Conservation (phyloP, 1,140 invertebrate genomes). For the Aphelinus certus region DNA sequence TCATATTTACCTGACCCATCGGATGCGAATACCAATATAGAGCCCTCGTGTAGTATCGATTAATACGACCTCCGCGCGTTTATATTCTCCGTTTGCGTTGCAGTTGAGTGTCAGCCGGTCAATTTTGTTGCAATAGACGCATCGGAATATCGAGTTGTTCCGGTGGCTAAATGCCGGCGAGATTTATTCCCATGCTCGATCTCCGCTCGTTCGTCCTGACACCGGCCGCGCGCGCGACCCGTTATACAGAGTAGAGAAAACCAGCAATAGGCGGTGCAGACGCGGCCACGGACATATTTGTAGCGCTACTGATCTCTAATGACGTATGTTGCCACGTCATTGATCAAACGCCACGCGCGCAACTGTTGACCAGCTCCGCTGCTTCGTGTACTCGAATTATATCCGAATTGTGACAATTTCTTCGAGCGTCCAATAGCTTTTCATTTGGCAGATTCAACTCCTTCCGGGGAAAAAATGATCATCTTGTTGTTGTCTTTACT, state of each 20-base stretch:
- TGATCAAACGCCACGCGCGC: background rate
- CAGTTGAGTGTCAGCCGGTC: background rate
- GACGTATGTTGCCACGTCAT: constrained; percentile 5
- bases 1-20: constrained; percentile 16
- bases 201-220: background rate
- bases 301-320: constrained; percentile 5
- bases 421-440: too few species aligned
- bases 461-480: too few species aligned
- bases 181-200: constrained; percentile 14
- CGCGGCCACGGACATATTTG: constrained; percentile 6
- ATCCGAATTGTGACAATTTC: too few species aligned
- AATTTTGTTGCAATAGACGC: background rate
- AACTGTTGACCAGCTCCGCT: too few species aligned
- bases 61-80: background rate
- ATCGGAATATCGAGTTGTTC: background rate
- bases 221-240: background rate
- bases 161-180: background rate
- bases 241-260: background rate
- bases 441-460: too few species aligned
- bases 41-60: background rate
- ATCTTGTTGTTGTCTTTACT: too few species aligned
- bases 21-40: constrained; percentile 3
- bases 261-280: constrained; percentile 8
- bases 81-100: too few species aligned
- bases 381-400: too few species aligned